Evolutionary conservation across 2,797 vertebrate species (phyloP).

Genomic region (Coregonus ussuriensis): DNA sequence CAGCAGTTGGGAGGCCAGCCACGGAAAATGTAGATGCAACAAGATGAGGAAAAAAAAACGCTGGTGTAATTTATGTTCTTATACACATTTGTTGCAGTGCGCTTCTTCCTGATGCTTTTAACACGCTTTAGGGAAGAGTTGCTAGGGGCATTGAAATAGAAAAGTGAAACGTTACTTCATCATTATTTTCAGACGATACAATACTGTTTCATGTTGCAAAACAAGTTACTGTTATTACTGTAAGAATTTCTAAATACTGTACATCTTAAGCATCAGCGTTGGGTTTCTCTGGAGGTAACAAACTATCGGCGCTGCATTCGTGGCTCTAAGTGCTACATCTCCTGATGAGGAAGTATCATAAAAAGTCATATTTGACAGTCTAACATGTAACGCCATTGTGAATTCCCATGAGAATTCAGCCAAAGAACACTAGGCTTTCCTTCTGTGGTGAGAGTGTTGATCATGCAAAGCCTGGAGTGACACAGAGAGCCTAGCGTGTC

Average conservation of each 20-base stretch:
- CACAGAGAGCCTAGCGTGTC: conserved; percentile 50
- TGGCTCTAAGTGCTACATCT: not conserved
- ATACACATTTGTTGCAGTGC: conserved; percentile 70
- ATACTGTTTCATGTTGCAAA: not conserved
- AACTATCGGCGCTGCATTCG: not conserved
- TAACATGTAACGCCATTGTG: not conserved
- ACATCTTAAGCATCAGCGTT: not conserved
- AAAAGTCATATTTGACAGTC: not conserved
- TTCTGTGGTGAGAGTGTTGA: conserved; percentile 54
- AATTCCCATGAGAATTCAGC: not conserved
- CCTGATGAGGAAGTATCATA: not conserved
- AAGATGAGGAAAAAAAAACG: conserved; percentile 57
- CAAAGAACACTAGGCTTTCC: not conserved
- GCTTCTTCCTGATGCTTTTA: conserved; percentile 73
- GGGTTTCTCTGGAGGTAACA: not conserved
- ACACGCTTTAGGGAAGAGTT: conserved; percentile 59
- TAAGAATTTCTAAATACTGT: too few species aligned
- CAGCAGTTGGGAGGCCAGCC: conserved; percentile 74
- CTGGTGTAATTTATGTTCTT: conserved; percentile 66
- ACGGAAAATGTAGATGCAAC: conserved; percentile 80
- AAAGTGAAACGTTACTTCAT: conserved; percentile 61
- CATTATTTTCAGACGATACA: conserved; percentile 20
- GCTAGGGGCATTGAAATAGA: conserved; percentile 48
- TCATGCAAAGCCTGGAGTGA: conserved; percentile 58
- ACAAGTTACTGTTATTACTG: not conserved